These are phyloP conservation scores for Dermochelys coriacea DNA, from an alignment of 2,797 vertebrate species.

Conservation along the genomic window DNA sequence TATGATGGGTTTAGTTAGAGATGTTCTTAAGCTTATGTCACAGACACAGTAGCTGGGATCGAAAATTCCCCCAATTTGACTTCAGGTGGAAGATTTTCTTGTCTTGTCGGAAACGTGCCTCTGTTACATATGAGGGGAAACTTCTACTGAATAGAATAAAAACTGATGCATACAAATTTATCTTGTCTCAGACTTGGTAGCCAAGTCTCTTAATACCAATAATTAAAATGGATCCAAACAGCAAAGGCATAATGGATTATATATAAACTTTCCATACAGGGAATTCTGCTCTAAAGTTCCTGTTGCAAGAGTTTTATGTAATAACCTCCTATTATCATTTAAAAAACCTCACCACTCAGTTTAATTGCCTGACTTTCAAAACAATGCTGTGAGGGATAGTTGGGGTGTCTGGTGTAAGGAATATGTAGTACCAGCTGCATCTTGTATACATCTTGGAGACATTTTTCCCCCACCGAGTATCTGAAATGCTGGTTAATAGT, in stretches of 20 bases:
- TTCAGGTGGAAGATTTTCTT: background rate
- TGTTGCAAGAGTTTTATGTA: background rate
- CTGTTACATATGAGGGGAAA: background rate
- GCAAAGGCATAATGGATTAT: background rate
- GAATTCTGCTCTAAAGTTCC: background rate
- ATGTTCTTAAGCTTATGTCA: background rate
- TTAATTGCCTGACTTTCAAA: background rate
- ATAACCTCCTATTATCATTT: background rate
- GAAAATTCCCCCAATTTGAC: background rate
- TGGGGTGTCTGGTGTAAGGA: background rate
- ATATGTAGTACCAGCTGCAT: background rate
- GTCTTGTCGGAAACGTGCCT: constrained; percentile 4
- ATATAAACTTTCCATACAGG: background rate
- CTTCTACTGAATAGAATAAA: background rate
- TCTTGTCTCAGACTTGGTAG: background rate
- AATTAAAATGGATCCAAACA: background rate
- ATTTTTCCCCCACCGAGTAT: background rate
- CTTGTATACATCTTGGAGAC: background rate
- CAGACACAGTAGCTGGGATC: background rate
- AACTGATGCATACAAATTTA: background rate
- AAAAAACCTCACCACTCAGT: background rate
- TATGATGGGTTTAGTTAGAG: background rate
- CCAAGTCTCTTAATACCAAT: background rate
- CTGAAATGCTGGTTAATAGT: background rate
- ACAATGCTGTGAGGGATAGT: background rate